Evolutionary conservation across 2,888 invertebrate species (phyloP).

Genomic region (Rhagium mordax): DNA sequence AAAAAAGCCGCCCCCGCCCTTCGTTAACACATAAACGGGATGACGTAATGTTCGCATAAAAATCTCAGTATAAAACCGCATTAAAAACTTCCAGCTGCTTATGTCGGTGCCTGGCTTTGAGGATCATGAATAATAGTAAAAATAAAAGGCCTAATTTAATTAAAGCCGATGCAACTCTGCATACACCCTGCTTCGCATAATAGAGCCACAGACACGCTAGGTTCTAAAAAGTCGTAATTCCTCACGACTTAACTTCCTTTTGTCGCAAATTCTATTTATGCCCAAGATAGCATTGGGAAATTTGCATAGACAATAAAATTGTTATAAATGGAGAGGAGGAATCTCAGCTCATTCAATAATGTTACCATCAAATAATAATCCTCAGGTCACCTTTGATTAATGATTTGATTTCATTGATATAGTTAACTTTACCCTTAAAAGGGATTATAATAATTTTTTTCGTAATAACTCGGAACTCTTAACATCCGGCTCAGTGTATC

Average conservation of each 20-base stretch:
- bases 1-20: not conserved
- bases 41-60: not conserved
- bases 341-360: too few relatives aligned
- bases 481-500: too few relatives aligned
- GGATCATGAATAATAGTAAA: not conserved
- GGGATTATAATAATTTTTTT: too few relatives aligned
- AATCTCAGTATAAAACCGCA: not conserved
- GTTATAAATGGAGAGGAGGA: too few relatives aligned
- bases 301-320: conserved; percentile 3
- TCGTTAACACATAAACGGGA: not conserved
- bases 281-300: not conserved
- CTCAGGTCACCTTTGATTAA: too few relatives aligned
- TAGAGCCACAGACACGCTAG: not conserved
- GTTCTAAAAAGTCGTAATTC: not conserved
- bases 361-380: too few relatives aligned
- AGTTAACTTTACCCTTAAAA: too few relatives aligned
- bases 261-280: not conserved
- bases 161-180: not conserved
- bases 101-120: not conserved
- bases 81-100: not conserved
- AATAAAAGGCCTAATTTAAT: not conserved
- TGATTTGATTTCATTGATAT: too few relatives aligned
- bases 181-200: not conserved
- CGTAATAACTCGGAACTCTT: too few relatives aligned
- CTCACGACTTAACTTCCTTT: not conserved